Evolutionary conservation across 2,888 invertebrate genomes (phyloP).

Genomic region (Periphyllus acericola): DNA sequence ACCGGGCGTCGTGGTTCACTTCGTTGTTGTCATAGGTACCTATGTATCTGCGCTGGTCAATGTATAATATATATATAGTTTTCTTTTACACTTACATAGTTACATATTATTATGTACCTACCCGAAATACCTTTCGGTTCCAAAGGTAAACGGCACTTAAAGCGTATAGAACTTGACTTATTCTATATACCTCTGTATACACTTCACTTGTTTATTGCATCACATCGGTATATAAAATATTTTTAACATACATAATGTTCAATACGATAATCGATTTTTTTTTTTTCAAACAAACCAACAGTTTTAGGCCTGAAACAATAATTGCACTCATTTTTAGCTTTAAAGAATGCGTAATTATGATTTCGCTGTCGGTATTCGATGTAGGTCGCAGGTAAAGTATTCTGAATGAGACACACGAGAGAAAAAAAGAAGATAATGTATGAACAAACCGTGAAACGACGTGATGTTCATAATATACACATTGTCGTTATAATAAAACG

Average conservation of each 20-base stretch:
- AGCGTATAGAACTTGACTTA: background rate
- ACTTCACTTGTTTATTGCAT: slow-evolving; percentile 37
- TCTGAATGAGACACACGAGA: background rate
- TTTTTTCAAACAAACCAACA: background rate
- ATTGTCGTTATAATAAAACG: background rate
- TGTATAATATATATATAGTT: background rate
- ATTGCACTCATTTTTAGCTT: slow-evolving; percentile 19
- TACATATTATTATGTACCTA: no score
- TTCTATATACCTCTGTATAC: slow-evolving; percentile 1
- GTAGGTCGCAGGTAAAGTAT: slow-evolving; percentile 54
- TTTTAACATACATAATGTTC: no score
- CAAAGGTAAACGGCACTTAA: slow-evolving; percentile 30
- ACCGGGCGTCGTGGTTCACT: background rate
- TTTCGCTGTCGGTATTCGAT: slow-evolving; percentile 21
- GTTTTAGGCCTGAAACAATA: slow-evolving; percentile 2
- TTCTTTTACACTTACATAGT: background rate
- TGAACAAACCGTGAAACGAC: no score
- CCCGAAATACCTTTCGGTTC: slow-evolving; percentile 43
- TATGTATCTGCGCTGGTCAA: background rate
- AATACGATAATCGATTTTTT: background rate
- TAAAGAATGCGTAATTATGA: slow-evolving; percentile 27
- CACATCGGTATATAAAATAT: slow-evolving; percentile 35
- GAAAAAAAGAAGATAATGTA: no score
- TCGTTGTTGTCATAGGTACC: background rate
- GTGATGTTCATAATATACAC: background rate